A percentile compares a stretch with the other conserved stretches of the same genome.
Conservation (phyloP, 2,888 invertebrate genomes). For the Erebia epiphron region DNA sequence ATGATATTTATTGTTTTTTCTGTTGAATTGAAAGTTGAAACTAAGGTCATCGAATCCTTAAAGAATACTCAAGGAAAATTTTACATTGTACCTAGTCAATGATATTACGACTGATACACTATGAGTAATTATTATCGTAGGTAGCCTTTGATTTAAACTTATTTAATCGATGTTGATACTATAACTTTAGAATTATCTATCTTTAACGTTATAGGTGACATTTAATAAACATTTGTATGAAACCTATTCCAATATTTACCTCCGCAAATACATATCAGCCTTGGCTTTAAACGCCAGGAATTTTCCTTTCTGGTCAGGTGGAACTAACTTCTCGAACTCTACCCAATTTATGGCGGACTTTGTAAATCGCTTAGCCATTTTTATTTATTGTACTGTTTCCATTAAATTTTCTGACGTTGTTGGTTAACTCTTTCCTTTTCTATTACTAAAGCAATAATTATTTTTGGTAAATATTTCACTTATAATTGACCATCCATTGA, state of each 20-base stretch:
- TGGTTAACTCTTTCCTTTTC: not conserved
- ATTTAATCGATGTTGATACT: too few relatives aligned
- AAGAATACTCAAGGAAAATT: not conserved
- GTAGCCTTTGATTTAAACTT: too few relatives aligned
- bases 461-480: not conserved
- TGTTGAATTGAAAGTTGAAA: too few relatives aligned
- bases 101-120: too few relatives aligned
- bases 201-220: not conserved
- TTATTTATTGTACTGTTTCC: not conserved
- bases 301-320: slow-evolving; percentile 56
- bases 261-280: slow-evolving; percentile 61
- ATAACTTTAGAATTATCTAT: not conserved
- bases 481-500: not conserved
- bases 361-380: slow-evolving; percentile 47
- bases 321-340: slow-evolving; percentile 61
- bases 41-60: not conserved
- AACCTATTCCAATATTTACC: slow-evolving; percentile 47
- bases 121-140: too few relatives aligned
- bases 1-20: not conserved
- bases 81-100: too few relatives aligned
- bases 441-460: too few relatives aligned
- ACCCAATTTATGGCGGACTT: slow-evolving; percentile 64
- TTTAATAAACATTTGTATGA: not conserved
- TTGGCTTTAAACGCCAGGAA: slow-evolving; percentile 68
- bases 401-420: not conserved